These are phyloP conservation scores for Rhyacichthys aspro DNA, from an alignment of 2,797 vertebrate genomes.

Conservation along the genomic window DNA sequence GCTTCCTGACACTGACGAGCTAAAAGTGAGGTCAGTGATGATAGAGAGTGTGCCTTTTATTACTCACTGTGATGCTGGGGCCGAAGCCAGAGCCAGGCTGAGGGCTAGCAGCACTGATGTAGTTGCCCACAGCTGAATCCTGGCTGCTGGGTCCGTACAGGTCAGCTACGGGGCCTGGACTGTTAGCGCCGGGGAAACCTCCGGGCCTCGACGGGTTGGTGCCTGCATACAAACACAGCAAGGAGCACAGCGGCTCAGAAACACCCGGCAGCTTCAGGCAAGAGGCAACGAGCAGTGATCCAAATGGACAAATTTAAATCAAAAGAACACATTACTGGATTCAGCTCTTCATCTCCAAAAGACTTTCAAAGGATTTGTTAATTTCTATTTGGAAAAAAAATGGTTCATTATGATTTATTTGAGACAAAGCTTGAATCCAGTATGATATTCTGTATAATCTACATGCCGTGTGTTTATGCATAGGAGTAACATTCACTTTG, in stretches of 20 bases:
- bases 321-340: conserved; percentile 75
- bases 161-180: conserved; percentile 96
- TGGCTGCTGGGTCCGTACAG: conserved; percentile 95
- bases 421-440: conserved; percentile 83
- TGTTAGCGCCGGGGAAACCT: conserved; percentile 96
- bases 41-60: not conserved
- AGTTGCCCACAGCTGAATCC: conserved; percentile 93
- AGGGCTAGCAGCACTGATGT: conserved; percentile 90
- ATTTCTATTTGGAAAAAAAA: conserved; percentile 24
- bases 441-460: conserved; percentile 92
- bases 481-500: conserved; percentile 84
- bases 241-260: conserved; percentile 87
- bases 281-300: conserved; percentile 13
- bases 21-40: conserved; percentile 22
- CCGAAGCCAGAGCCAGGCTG: conserved; percentile 96
- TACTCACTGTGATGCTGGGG: conserved; percentile 94
- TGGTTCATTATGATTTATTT: conserved; percentile 25
- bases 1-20: conserved; percentile 32
- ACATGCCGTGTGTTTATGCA: conserved; percentile 86
- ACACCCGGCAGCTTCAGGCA: conserved; percentile 13
- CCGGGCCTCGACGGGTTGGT: conserved; percentile 94
- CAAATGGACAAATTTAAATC: conserved; percentile 26
- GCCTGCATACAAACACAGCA: conserved; percentile 89
- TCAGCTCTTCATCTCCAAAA: conserved; percentile 50
- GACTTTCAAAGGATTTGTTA: conserved; percentile 10